These are phyloP conservation scores for Apamea monoglypha DNA, from an alignment of 2,888 invertebrate genomes.

Conservation along the genomic window DNA sequence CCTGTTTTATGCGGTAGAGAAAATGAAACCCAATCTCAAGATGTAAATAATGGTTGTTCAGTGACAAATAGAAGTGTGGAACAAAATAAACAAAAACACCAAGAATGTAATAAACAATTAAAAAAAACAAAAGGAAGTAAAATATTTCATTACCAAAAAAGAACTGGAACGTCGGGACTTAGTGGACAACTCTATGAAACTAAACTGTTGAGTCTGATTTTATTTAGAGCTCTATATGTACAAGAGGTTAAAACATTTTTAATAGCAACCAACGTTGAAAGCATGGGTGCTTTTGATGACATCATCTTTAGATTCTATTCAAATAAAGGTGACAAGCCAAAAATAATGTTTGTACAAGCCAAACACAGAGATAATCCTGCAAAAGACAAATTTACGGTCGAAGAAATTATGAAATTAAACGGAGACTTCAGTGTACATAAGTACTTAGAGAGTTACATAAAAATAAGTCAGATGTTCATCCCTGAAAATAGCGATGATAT, in stretches of 20 bases:
- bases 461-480: conserved; percentile 46
- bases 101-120: conserved; percentile 1
- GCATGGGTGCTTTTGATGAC: conserved; percentile 67
- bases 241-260: conserved; percentile 47
- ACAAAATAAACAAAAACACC: conserved; percentile 8
- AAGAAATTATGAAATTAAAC: conserved; percentile 47
- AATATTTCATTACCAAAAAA: conserved; percentile 45
- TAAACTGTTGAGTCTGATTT: conserved; percentile 62
- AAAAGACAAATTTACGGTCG: conserved; percentile 51
- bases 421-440: conserved; percentile 56
- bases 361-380: conserved; percentile 60
- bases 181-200: conserved; percentile 67
- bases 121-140: conserved; percentile 9
- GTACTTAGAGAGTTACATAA: conserved; percentile 60
- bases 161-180: conserved; percentile 60
- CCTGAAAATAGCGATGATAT: conserved; percentile 42
- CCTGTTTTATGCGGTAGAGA: background rate
- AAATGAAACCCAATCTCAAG: background rate
- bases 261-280: conserved; percentile 56
- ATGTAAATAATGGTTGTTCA: background rate
- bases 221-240: conserved; percentile 54
- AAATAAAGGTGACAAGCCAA: conserved; percentile 37
- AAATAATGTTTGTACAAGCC: conserved; percentile 63
- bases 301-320: conserved; percentile 60
- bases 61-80: background rate